Base-by-base conservation (phyloP, 64 coral and sea anemone genomes). In the Stichodactyla helianthus region DNA sequence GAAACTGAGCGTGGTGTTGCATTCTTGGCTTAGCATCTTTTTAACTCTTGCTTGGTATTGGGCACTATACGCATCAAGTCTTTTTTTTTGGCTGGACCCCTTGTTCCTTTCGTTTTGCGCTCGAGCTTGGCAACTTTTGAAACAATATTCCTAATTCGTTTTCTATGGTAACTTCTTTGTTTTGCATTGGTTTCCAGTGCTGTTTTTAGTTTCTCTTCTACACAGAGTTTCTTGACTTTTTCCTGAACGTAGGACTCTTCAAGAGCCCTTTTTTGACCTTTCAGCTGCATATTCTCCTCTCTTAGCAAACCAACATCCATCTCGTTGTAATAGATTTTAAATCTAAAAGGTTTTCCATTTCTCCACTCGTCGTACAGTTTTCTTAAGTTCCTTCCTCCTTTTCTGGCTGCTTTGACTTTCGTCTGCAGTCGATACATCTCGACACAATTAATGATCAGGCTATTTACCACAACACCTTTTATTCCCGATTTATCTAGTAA, bases 91-190 rank as follows among this genome's bases (percentile, higher is more conserved):
- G 28, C 28, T 31, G 28, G 0, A 31, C 28, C 28, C 28, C 28
- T 31, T 31, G 28, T 31, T 31, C 28, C 28, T 31, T 31, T 31
- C 28, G 0, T 31, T 31, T 31, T 31, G 28, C 28, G 28, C 28
- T 31, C 28, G 1, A 31, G 0, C 28, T 60, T 60, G 4, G 17
- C 11, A 60, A 60, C 77, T 82, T 68, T 86, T 84, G 55, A 63
- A 59, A 79, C 87, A 67, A 84, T 89, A 93, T 74, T 89, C 76
- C 20, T 10, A 54, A 57, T 89, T 70, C 52, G 55, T 74, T 84
- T 89, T 74, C 9, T 89, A 52, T 84, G 23, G 55, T 52, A 13
- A 50, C 27, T 60, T 56, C 31, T 65, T 10, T 27, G 77, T 27
- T 27, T 78, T 79, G 55, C 86, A 59, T 20, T 60, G 79, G 51